Evolutionary conservation across 2,888 invertebrate genomes (phyloP), one percentile per base, ranked within the genome.

Genomic region (Holacanthella duospinosa): DNA sequence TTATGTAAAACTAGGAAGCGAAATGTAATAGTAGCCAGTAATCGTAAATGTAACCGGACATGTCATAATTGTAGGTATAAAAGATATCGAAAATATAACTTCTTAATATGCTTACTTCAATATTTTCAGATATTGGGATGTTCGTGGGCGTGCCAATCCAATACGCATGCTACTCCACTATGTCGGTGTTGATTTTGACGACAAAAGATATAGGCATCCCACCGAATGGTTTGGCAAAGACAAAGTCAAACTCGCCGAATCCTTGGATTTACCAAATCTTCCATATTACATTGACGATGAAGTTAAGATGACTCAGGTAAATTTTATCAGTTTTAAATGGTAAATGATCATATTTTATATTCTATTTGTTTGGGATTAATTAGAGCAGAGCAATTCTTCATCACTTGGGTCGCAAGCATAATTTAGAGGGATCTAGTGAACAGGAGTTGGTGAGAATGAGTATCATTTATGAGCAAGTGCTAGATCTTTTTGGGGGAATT

Each of bases 341-440:
- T n/a, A n/a, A n/a, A n/a, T n/a, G n/a, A n/a, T n/a, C n/a, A 36
- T 9, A 36, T n/a, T n/a, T 36, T 36, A 36, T 16, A 36, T n/a
- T n/a, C n/a, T n/a, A n/a, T n/a, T n/a, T n/a, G n/a, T n/a, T n/a
- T n/a, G n/a, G n/a, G n/a, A 2, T 24, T 57, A n/a, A 6, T n/a
- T 29, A 57, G 57, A 36, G n/a, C 12, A 28, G n/a, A 19, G 57
- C 29, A 3, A 57, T 57, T 29, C 21, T 57, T 3, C n/a, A 27
- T 3, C 24, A 57, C 21, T 21, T 57, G 29, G 57, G 57, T n/a
- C 29, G 57, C 19, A 57, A 57, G 24, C 29, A 57, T 25, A 19
- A 36, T n/a, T 29, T 57, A 21, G 36, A 57, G 21, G 29, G n/a
- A 29, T n/a, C 6, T 12, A 29, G 19, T 19, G 57, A 57, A 25